These are phyloP conservation scores for Tenrec ecaudatus DNA, from an alignment of 2,113 vertebrate genomes.

Conservation along the genomic window DNA sequence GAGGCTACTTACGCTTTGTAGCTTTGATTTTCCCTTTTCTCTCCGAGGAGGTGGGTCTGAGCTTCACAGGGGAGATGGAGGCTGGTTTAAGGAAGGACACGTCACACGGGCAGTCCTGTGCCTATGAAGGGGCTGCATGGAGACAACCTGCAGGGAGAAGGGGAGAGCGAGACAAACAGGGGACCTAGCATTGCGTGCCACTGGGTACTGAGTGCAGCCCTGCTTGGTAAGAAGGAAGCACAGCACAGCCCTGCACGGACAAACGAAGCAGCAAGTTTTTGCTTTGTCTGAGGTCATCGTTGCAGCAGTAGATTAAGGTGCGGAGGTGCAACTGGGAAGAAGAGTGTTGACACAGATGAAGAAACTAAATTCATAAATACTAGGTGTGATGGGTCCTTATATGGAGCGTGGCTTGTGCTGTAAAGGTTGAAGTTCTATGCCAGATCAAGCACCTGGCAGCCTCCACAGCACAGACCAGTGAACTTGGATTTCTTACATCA, in stretches of 20 bases:
- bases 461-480: not conserved
- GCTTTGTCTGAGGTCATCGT: too few species aligned
- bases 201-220: too few species aligned
- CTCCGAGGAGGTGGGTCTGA: accelerated
- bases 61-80: not conserved
- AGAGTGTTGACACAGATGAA: not conserved
- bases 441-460: not conserved
- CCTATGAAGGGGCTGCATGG: accelerated
- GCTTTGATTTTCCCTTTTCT: not conserved
- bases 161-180: not conserved
- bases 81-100: not conserved
- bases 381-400: not conserved
- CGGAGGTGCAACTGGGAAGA: accelerated
- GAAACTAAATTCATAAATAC: too few species aligned
- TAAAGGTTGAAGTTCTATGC: not conserved
- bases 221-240: too few species aligned
- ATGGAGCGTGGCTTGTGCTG: not conserved
- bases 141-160: accelerated
- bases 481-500: not conserved
- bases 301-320: not conserved
- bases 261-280: too few species aligned
- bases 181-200: too few species aligned
- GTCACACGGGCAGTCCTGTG: accelerated
- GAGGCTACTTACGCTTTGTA: not conserved
- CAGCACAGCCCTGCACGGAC: too few species aligned